Conservation (phyloP, 2,113 vertebrate species). For the Tyrannus savana region DNA sequence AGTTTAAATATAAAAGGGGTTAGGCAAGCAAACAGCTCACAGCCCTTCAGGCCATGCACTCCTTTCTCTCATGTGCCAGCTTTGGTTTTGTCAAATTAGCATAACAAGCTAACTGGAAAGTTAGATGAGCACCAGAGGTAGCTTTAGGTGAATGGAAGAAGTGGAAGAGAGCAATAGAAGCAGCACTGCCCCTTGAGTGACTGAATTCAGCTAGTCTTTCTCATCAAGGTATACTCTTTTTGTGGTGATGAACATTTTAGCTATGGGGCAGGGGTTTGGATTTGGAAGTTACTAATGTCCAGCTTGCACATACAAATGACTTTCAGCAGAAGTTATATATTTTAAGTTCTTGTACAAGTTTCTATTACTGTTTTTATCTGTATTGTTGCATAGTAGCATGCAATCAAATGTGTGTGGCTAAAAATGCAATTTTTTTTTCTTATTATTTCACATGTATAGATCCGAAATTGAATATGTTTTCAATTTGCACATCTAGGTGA, state of each 20-base stretch:
- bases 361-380: background rate
- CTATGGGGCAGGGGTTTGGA: background rate
- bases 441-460: background rate
- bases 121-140: background rate
- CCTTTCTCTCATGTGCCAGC: background rate
- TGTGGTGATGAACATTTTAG: background rate
- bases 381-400: background rate
- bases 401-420: background rate
- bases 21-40: background rate
- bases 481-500: background rate
- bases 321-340: background rate
- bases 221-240: rapidly evolving
- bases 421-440: background rate
- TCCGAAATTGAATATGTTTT: background rate
- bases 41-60: background rate
- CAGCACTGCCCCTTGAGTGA: background rate
- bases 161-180: background rate
- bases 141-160: background rate
- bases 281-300: background rate
- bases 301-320: background rate
- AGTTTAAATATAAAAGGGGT: background rate
- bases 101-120: background rate
- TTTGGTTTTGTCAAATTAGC: background rate
- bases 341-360: background rate
- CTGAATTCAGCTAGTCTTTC: background rate